Percentiles rank a stretch among this genome's conserved stretches.
Conservation (phyloP, 2,113 vertebrate genomes). For the Loxodonta africana region DNA sequence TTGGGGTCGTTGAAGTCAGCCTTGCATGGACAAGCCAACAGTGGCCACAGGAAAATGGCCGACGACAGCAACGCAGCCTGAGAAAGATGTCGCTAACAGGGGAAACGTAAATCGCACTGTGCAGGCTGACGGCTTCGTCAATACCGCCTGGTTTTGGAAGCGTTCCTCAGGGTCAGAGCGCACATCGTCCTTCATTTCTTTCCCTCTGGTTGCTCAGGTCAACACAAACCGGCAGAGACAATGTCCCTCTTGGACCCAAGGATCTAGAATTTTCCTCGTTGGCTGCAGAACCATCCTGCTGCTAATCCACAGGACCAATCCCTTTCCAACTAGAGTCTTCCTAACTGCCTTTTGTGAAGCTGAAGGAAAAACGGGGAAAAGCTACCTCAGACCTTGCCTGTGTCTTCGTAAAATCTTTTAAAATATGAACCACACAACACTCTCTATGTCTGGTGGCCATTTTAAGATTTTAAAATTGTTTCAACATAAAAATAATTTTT, state of each 20-base stretch:
- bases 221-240: background rate
- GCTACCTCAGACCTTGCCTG: conserved; percentile 75
- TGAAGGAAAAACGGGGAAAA: conserved; percentile 73
- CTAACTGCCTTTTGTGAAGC: conserved; percentile 55
- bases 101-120: background rate
- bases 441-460: conserved; percentile 87
- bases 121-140: accelerated
- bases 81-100: background rate
- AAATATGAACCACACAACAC: conserved; percentile 86
- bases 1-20: accelerated
- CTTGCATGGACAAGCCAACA: background rate
- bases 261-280: background rate
- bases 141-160: background rate
- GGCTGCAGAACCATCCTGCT: conserved; percentile 42
- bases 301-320: background rate
- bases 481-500: conserved; percentile 92
- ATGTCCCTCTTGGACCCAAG: background rate
- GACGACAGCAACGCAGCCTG: accelerated
- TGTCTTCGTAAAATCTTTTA: conserved; percentile 68
- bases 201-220: background rate
- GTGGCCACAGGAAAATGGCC: background rate
- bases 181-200: background rate
- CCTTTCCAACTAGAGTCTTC: conserved; percentile 12
- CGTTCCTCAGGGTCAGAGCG: background rate
- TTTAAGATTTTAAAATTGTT: conserved; percentile 89